These are phyloP conservation scores for Alsophila aescularia DNA, from an alignment of 2,888 invertebrate species.

Conservation along the genomic window DNA sequence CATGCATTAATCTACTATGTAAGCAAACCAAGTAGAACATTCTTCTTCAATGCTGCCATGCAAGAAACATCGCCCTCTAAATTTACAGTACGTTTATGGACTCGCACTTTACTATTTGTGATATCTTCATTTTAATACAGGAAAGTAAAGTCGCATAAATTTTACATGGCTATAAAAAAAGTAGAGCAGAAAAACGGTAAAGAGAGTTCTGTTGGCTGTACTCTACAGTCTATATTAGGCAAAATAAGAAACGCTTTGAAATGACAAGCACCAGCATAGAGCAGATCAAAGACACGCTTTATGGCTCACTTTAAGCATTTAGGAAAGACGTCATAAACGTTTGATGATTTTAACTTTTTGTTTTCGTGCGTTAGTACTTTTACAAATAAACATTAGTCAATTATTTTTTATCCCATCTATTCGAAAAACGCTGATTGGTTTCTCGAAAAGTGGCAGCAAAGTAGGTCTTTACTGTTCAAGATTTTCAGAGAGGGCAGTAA, in stretches of 20 bases:
- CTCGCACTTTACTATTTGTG: conserved; percentile 27
- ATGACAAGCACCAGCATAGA: conserved; percentile 48
- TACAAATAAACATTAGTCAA: too few species aligned
- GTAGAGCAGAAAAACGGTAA: conserved; percentile 18
- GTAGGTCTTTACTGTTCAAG: too few species aligned
- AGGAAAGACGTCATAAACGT: conserved; percentile 52
- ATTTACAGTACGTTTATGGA: not conserved
- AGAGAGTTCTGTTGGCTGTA: conserved; percentile 18
- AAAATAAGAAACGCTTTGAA: conserved; percentile 30
- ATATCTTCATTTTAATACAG: conserved; percentile 26
- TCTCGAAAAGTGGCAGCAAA: too few species aligned
- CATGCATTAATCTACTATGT: too few species aligned
- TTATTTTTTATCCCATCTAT: too few species aligned
- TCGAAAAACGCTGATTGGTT: too few species aligned
- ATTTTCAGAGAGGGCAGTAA: too few species aligned
- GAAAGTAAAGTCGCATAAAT: conserved; percentile 21
- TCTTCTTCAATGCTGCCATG: too few species aligned
- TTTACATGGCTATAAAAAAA: conserved; percentile 14
- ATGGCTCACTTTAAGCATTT: conserved; percentile 52
- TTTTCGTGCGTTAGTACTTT: conserved; percentile 4
- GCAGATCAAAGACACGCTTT: conserved; percentile 57
- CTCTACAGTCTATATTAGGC: conserved; percentile 18
- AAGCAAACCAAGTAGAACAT: too few species aligned
- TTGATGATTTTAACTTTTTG: conserved; percentile 44
- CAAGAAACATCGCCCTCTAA: not conserved